phyloP scores from a whole-genome alignment of 2,797 vertebrate genomes.

The Megaceryle alcyon region DNA sequence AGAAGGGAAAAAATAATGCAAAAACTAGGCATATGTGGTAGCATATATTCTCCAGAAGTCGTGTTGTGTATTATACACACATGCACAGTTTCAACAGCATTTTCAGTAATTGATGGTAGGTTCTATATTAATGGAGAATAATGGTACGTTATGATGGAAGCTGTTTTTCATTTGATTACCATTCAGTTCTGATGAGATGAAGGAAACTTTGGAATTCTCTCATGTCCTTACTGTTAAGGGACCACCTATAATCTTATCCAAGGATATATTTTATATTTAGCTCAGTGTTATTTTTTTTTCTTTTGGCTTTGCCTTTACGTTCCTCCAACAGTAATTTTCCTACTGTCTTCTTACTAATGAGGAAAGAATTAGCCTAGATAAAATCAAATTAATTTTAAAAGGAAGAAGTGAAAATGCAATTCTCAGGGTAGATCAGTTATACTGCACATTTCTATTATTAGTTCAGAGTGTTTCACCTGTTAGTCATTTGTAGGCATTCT shows the following conservation, averaged over 20 bases:
- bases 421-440: neutral
- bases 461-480: neutral
- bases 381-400: slow-evolving; percentile 47
- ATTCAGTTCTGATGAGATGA: slow-evolving; percentile 39
- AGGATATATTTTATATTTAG: slow-evolving; percentile 53
- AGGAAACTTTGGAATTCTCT: slow-evolving; percentile 41
- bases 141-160: slow-evolving; percentile 12
- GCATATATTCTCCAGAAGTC: neutral
- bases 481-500: neutral
- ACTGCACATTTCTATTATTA: neutral
- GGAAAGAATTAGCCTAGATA: slow-evolving; percentile 36
- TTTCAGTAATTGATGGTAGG: neutral
- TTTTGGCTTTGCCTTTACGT: slow-evolving; percentile 5
- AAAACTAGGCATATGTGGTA: neutral
- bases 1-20: slow-evolving; percentile 5
- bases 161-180: slow-evolving; percentile 52
- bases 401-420: neutral
- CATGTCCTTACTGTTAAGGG: slow-evolving; percentile 29
- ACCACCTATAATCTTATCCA: slow-evolving; percentile 48
- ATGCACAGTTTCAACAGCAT: neutral
- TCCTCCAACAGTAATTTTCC: slow-evolving; percentile 47
- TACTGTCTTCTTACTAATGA: slow-evolving; percentile 49
- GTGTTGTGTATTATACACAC: neutral
- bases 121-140: slow-evolving; percentile 18
- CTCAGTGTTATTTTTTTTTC: neutral